phyloP scores from a whole-genome alignment of 2,888 invertebrate species.

The Pharmacophagus antenor region DNA sequence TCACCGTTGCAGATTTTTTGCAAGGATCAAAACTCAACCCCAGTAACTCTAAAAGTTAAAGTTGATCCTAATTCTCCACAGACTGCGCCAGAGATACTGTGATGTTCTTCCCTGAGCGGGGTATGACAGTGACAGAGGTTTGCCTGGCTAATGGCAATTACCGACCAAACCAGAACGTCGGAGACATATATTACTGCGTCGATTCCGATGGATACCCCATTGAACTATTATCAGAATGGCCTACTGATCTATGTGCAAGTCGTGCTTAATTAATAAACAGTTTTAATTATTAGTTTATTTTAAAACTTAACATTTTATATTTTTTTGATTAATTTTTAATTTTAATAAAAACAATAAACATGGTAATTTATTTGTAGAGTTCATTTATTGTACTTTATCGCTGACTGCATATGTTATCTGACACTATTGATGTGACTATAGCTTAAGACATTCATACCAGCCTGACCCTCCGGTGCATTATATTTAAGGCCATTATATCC shows the following conservation, averaged over 20 bases:
- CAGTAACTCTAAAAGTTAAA: not conserved
- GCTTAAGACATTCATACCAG: no score
- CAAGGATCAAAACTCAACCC: not conserved
- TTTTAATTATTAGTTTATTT: no score
- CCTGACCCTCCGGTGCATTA: no score
- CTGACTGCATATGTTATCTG: not conserved
- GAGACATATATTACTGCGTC: slow-evolving; percentile 79
- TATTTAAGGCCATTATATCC: no score
- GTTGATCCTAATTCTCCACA: slow-evolving; percentile 42
- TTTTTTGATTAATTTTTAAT: not conserved
- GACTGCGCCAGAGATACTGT: slow-evolving; percentile 83
- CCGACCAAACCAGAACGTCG: slow-evolving; percentile 72
- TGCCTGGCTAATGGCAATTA: slow-evolving; percentile 83
- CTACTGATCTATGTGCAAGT: slow-evolving; percentile 44
- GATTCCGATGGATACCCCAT: slow-evolving; percentile 81
- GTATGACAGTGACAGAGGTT: slow-evolving; percentile 66
- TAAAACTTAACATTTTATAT: not conserved
- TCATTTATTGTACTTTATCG: not conserved
- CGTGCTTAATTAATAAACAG: slow-evolving; percentile 36
- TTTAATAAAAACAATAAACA: not conserved
- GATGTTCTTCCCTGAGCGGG: slow-evolving; percentile 70
- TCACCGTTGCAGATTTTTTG: no score
- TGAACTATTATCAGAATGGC: slow-evolving; percentile 44
- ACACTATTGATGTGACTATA: not conserved
- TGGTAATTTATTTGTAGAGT: not conserved